phyloP scores from a whole-genome alignment of 2,113 vertebrate species.

The Platycercus adscitus region DNA sequence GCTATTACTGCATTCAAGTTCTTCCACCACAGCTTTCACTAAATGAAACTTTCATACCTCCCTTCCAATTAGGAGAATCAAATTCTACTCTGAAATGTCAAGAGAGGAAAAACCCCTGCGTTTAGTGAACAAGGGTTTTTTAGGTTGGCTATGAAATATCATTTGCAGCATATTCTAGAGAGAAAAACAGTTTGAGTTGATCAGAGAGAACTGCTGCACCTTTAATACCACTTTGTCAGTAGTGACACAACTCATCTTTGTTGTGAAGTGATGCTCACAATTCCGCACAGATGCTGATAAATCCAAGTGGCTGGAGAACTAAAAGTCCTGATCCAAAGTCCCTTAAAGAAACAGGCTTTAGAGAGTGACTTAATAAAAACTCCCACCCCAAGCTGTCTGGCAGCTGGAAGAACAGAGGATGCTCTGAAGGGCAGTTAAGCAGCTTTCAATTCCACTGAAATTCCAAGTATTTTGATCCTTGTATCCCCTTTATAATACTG shows the following conservation, averaged over 20 bases:
- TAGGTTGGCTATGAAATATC: not conserved
- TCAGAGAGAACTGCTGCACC: not conserved
- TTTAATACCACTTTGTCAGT: not conserved
- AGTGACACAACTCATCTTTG: not conserved
- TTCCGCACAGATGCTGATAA: not conserved
- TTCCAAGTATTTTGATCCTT: not conserved
- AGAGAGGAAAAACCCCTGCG: not conserved
- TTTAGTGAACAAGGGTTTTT: not conserved
- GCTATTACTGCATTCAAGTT: not conserved
- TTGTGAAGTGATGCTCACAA: not conserved
- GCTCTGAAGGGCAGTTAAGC: not conserved
- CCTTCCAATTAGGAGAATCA: not conserved
- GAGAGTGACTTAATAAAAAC: not conserved
- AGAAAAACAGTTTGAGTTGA: not conserved
- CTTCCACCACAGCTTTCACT: not conserved
- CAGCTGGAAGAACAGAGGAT: not conserved
- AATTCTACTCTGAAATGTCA: not conserved
- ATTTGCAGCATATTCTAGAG: not conserved
- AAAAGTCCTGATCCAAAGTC: not conserved
- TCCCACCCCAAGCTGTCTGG: not conserved
- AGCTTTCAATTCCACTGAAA: not conserved
- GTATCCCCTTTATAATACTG: not conserved
- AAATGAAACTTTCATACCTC: not conserved
- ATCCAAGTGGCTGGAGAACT: not conserved
- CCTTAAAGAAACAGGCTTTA: not conserved